A percentile compares a stretch with the other conserved stretches of the same genome.
Conservation (phyloP, 2,797 vertebrate species). For the Betta splendens region DNA sequence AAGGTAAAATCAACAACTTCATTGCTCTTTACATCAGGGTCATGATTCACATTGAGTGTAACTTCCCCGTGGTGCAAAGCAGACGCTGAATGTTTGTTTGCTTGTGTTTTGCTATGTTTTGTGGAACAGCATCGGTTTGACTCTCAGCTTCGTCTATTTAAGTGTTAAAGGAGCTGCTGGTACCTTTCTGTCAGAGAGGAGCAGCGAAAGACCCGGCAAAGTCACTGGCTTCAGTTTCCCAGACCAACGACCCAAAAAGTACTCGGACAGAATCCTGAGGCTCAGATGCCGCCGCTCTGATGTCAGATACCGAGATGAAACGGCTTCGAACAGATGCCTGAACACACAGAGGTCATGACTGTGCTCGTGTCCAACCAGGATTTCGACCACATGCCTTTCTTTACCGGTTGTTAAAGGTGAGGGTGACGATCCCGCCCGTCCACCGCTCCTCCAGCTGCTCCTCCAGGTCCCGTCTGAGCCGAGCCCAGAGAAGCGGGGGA, state of each 20-base stretch:
- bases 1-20: too few species aligned
- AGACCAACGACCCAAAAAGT: conserved; percentile 84
- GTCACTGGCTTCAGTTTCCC: conserved; percentile 80
- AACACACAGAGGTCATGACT: neutral
- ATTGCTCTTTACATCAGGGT: too few species aligned
- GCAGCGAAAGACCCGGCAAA: conserved; percentile 74
- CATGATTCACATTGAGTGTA: too few species aligned
- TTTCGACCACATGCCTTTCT: neutral
- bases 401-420: conserved; percentile 79
- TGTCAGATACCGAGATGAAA: conserved; percentile 73
- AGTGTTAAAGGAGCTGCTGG: too few species aligned
- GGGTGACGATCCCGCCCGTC: conserved; percentile 64
- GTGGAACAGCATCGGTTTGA: too few species aligned
- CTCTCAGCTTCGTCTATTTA: too few species aligned
- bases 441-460: conserved; percentile 78
- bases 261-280: conserved; percentile 80
- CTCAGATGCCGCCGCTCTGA: conserved; percentile 63
- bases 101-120: too few species aligned
- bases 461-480: conserved; percentile 76
- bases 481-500: conserved; percentile 84
- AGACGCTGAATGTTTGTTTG: too few species aligned
- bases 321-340: conserved; percentile 79
- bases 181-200: conserved; percentile 86
- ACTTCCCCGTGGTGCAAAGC: too few species aligned
- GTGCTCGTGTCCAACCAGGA: neutral